Percentiles rank a stretch among this genome's conserved stretches.
phyloP scores from a whole-genome alignment of 2,888 invertebrate species.

The Ormyrus pomaceus region DNA sequence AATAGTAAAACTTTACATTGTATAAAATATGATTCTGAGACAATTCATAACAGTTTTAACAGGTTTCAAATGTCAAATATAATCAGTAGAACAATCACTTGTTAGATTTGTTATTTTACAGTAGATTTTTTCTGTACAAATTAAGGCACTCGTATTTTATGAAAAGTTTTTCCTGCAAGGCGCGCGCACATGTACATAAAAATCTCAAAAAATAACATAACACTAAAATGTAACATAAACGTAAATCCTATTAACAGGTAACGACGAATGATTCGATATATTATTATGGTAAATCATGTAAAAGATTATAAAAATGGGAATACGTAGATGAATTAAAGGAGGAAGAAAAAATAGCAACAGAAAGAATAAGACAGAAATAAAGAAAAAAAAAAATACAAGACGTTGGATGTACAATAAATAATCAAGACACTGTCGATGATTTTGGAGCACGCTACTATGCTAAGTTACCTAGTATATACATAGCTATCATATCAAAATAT shows the following conservation, averaged over 20 bases:
- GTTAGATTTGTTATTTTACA: constrained; percentile 70
- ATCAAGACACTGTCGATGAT: constrained; percentile 69
- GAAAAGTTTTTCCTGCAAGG: constrained; percentile 62
- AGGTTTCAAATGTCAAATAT: constrained; percentile 51
- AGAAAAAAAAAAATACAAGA: constrained; percentile 54
- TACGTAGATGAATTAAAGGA: constrained; percentile 59
- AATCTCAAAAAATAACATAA: constrained; percentile 69
- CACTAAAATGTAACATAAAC: constrained; percentile 65
- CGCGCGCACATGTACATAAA: constrained; percentile 67
- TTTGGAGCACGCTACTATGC: constrained; percentile 69
- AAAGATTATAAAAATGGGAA: constrained; percentile 61
- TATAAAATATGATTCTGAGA: constrained; percentile 53
- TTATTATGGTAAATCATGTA: constrained; percentile 61
- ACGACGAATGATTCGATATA: constrained; percentile 63
- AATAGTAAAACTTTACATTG: constrained; percentile 47
- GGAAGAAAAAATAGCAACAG: constrained; percentile 42
- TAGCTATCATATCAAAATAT: constrained; percentile 75
- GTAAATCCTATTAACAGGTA: constrained; percentile 63
- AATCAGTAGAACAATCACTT: constrained; percentile 60
- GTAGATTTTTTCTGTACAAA: constrained; percentile 73
- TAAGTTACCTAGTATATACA: constrained; percentile 75
- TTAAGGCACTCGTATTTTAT: constrained; percentile 70
- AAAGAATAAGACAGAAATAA: constrained; percentile 51
- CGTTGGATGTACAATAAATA: constrained; percentile 74
- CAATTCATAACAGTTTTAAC: constrained; percentile 55